Base-by-base conservation (phyloP, 2,888 invertebrate genomes). In the Nysson spinosus region DNA sequence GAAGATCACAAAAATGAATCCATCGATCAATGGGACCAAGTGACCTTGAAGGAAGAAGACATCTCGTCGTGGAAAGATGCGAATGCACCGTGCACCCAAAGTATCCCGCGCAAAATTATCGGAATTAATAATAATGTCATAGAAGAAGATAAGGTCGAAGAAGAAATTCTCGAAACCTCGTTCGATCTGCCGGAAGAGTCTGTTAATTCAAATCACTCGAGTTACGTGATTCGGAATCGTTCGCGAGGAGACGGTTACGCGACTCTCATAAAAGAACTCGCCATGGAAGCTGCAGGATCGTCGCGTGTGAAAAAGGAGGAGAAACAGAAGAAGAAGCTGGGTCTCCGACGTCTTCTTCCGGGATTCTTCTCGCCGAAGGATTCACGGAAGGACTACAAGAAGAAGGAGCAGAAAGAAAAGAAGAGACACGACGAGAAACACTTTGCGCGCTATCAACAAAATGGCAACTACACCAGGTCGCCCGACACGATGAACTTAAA, bases 241-340 rank as follows among this genome's bases (percentile, higher is more conserved):
- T 32, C 51, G 12, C 5, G 60, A 12, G 52, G 57, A 2, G 84
- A 85, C 81, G 86, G 83, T 19, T 85, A 85, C 79, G 86, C 86
- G 6, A 80, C 66, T 65, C 70, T 86, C 4, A 80, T 86, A 32
- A 78, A 77, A 46, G 80, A 80, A 44, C 79, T 84, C 56, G 78
- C 79, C 1, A 87, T 87, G 87, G 85, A 84, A 12, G 75, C 81
- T 3, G n/a, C n/a, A n/a, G 77, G 73, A 0, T 61, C 78, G 5
- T 78, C 80, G 0, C 87, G 86, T 55, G 75, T 84, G 35, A 87
- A 86, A 55, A 88, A 87, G 42, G 88, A 88, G 61, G 87, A 87
- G 46, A 81, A 81, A 24, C 73, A 71, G 43, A 84, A 84, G 35
- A 84, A 83, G 43, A 85, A 83, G 30, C 79, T 81, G 0, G 85